Base-by-base conservation (phyloP, 2,113 vertebrate genomes). In the pig (Sus scrofa) region DNA sequence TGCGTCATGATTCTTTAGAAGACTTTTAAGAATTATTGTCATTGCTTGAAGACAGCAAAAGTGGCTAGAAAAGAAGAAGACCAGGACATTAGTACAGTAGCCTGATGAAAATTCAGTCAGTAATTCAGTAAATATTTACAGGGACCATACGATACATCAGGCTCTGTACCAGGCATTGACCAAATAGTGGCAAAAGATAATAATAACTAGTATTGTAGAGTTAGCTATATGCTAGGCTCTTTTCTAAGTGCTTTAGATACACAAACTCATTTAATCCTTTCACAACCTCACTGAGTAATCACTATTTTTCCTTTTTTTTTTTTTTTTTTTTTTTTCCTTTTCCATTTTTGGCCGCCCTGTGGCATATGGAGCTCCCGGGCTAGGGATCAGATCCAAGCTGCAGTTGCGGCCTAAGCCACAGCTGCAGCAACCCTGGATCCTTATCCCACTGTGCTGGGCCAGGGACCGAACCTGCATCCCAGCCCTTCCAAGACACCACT, bases 31-130 rank as follows among this genome's bases (percentile, higher is more conserved):
- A 44, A 18, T 65, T 71, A 62, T 71, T 39, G 27, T 62, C 62
- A 79, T 44, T 63, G 44, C 65, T 91, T 91, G 78, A 71, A 79
- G 73, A 73, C 56, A 74, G 63, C 44, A 79, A 91, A 78, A 79
- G 15, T 58, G 34, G 20, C 81, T 73, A n/a, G 30, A 67, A 60
- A 81, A 74, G 84, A 77, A 71, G 86, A 92, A 63, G 44, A 50
- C 19, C 50, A 67, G 26, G 60, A 68, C 68, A 74, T 74, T 16
- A 37, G 16, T 50, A 13, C 19, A 44, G 58, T 24, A 20, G 8
- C 7, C 83, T 50, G 34, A 62, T 32, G 54, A 52, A 85, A 88
- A 92, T 74, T 34, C 50, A 73, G 9, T 34, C 26, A 94, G 74
- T n/a, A 3, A 37, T 85, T 88, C 81, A 78, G 44, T 54, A 34